These are phyloP conservation scores for Pristionchus maxplancki DNA, from an alignment of 2,888 invertebrate genomes.

Conservation along the genomic window DNA sequence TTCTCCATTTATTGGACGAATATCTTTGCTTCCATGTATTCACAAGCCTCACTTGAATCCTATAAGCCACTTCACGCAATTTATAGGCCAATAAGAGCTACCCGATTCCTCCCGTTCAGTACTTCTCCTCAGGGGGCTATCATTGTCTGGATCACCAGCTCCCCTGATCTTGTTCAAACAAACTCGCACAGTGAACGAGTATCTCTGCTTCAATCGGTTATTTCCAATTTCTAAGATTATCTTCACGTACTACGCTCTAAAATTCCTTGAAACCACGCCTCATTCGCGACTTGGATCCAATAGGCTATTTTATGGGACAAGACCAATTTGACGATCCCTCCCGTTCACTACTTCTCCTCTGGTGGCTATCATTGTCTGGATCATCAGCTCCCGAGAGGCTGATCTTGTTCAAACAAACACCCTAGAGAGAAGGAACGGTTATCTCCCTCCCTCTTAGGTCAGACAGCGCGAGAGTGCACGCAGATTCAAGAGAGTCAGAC, in stretches of 20 bases:
- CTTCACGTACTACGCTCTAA: no score
- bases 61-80: no score
- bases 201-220: no score
- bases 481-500: neutral
- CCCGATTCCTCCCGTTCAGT: neutral
- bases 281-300: no score
- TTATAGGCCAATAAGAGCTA: no score
- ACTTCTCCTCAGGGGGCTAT: neutral
- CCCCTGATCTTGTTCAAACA: no score
- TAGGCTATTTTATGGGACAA: no score
- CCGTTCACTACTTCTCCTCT: neutral
- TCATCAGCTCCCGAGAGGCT: neutral
- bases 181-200: no score
- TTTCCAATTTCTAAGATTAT: no score
- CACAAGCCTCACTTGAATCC: neutral
- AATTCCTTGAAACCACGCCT: no score
- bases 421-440: constrained; percentile 15
- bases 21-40: neutral
- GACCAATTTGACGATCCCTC: no score
- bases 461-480: neutral
- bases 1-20: no score
- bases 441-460: neutral
- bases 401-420: neutral
- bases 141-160: neutral
- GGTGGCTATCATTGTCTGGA: neutral